A percentile compares a stretch with the other conserved stretches of the same genome.
These are phyloP conservation scores for Anoura caudifer DNA, from an alignment of 2,113 vertebrate species.

Conservation along the genomic window DNA sequence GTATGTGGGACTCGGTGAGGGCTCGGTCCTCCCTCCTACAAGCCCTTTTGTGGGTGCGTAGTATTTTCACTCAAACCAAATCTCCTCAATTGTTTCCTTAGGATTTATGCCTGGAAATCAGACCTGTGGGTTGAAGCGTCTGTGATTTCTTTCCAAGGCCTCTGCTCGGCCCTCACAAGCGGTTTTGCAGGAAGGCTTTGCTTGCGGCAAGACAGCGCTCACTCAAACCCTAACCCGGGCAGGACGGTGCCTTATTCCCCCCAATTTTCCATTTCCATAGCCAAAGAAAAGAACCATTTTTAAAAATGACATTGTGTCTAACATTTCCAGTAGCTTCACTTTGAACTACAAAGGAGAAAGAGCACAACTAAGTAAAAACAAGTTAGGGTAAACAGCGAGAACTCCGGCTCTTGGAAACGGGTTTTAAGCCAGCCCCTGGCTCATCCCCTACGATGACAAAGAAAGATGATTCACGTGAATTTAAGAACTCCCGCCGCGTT, in stretches of 20 bases:
- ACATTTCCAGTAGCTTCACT: not conserved
- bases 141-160: not conserved
- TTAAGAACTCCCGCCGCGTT: not conserved
- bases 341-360: not conserved
- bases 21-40: accelerated
- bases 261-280: not conserved
- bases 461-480: not conserved
- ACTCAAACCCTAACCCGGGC: not conserved
- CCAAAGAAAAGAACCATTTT: not conserved
- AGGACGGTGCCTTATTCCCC: not conserved
- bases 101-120: not conserved
- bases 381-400: not conserved
- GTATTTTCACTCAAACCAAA: not conserved
- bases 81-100: not conserved
- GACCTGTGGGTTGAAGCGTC: not conserved
- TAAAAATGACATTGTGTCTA: not conserved
- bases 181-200: not conserved
- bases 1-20: accelerated
- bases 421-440: not conserved
- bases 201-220: not conserved
- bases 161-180: not conserved
- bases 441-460: not conserved
- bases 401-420: not conserved
- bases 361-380: not conserved
- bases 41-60: not conserved